phyloP scores from a whole-genome alignment of 2,113 vertebrate species.

The Nothoprocta pentlandii region DNA sequence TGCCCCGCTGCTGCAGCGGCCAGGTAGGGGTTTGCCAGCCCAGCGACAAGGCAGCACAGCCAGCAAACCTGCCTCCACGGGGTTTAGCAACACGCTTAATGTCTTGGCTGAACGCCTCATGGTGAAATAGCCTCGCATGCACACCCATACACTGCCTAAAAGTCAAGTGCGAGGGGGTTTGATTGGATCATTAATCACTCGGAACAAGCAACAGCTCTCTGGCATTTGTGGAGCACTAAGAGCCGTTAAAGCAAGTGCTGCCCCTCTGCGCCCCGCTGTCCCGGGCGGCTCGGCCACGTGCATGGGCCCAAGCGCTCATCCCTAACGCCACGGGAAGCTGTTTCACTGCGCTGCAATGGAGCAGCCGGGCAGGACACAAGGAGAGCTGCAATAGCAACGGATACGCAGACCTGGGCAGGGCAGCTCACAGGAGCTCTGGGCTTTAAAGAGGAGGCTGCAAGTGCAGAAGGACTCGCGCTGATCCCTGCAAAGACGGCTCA shows the following conservation, averaged over 20 bases:
- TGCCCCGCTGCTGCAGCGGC: neutral
- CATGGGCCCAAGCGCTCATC: slow-evolving; percentile 17
- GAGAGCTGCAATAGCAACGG: neutral
- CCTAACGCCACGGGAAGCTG: neutral
- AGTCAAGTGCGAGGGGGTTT: neutral
- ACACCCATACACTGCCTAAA: neutral
- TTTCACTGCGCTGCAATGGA: neutral
- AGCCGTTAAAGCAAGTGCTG: neutral
- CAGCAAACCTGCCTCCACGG: neutral
- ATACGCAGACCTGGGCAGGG: neutral
- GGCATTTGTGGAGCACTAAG: neutral
- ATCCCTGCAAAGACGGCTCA: neutral
- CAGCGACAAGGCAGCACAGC: neutral
- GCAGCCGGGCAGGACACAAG: neutral
- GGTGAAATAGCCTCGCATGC: neutral
- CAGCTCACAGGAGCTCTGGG: slow-evolving; percentile 14
- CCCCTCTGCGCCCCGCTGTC: neutral
- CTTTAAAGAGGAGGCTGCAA: neutral
- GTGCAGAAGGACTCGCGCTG: slow-evolving; percentile 39
- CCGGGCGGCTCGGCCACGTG: neutral
- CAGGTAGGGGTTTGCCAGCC: accelerated
- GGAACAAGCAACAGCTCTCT: neutral
- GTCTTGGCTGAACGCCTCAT: neutral
- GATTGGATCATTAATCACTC: neutral
- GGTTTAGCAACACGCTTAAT: neutral